Evolutionary conservation across 2,113 vertebrate genomes (phyloP).

Genomic region (Crotalus horridus): DNA sequence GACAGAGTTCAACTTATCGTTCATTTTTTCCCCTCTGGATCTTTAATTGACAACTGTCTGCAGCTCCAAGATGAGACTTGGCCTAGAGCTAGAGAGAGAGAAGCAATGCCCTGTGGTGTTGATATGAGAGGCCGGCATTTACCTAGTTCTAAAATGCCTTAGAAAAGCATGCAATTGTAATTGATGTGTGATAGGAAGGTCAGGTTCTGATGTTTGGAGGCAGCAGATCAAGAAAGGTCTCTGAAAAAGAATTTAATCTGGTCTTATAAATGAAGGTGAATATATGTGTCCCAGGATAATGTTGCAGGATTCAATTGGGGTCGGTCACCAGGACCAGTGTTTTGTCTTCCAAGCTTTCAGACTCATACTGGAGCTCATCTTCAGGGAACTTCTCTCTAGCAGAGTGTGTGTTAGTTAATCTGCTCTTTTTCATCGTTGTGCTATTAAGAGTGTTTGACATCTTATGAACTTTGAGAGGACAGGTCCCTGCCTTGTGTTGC

Average conservation of each 20-base stretch:
- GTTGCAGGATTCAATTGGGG: neutral
- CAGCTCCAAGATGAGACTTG: neutral
- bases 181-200: neutral
- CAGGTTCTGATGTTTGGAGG: neutral
- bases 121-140: neutral
- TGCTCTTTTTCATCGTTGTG: neutral
- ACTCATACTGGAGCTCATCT: neutral
- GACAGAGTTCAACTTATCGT: neutral
- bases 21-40: neutral
- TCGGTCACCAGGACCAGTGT: neutral
- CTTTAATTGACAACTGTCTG: neutral
- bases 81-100: neutral
- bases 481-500: neutral
- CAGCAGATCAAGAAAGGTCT: neutral
- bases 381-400: neutral
- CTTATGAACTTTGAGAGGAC: neutral
- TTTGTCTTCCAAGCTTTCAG: neutral
- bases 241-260: neutral
- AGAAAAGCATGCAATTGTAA: neutral
- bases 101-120: neutral
- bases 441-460: neutral
- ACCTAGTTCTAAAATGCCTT: neutral
- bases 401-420: neutral
- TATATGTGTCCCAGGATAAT: neutral
- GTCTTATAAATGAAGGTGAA: neutral